phyloP scores from a whole-genome alignment of 2,888 invertebrate genomes.

The Ptilodon capucinus region DNA sequence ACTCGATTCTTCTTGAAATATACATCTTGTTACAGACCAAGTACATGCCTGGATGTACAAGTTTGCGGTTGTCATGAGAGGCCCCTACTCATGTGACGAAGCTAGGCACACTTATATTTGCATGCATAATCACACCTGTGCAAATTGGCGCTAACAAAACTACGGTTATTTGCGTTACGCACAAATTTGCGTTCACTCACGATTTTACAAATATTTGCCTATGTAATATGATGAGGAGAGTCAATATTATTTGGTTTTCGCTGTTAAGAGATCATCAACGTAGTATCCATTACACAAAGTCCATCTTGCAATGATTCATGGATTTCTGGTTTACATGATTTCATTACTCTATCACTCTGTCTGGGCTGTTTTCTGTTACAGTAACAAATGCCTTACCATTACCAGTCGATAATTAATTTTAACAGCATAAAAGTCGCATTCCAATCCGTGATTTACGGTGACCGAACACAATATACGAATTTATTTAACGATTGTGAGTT shows the following conservation, averaged over 20 bases:
- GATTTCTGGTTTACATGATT: too few relatives aligned
- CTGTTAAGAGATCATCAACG: too few relatives aligned
- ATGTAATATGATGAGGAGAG: too few relatives aligned
- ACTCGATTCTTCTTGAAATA: slow-evolving; percentile 16
- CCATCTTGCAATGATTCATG: too few relatives aligned
- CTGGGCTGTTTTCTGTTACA: slow-evolving; percentile 19
- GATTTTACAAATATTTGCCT: slow-evolving; percentile 25
- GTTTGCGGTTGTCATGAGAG: slow-evolving; percentile 12
- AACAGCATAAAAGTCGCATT: slow-evolving; percentile 15
- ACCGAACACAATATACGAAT: slow-evolving; percentile 10
- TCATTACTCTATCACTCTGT: slow-evolving; percentile 15
- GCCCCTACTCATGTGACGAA: slow-evolving; percentile 4
- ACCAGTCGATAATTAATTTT: slow-evolving; percentile 13
- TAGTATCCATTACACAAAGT: too few relatives aligned
- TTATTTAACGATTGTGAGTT: slow-evolving; percentile 13
- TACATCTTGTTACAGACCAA: slow-evolving; percentile 14
- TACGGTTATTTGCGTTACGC: slow-evolving; percentile 22
- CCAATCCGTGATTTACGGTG: slow-evolving; percentile 20
- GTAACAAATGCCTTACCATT: slow-evolving; percentile 8
- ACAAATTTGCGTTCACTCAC: slow-evolving; percentile 18
- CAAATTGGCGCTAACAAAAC: slow-evolving; percentile 41
- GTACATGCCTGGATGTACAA: slow-evolving; percentile 1
- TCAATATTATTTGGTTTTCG: too few relatives aligned
- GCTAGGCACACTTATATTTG: slow-evolving; percentile 18
- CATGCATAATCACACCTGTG: slow-evolving; percentile 11